These are phyloP conservation scores for Polypedilum pembai DNA, from an alignment of 1,140 invertebrate species.

Conservation along the genomic window DNA sequence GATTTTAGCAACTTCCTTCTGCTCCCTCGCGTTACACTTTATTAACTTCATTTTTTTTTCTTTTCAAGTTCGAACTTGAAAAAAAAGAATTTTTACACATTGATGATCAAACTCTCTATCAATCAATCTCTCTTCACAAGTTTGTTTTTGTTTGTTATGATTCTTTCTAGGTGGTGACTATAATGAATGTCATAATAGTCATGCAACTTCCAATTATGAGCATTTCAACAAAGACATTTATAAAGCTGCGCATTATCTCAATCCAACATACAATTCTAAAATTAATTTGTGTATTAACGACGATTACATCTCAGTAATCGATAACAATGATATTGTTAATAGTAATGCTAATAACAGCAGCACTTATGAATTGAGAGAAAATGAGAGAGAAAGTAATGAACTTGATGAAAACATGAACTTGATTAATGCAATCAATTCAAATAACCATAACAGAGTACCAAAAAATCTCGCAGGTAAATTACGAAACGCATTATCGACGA, in stretches of 20 bases:
- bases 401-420: slow-evolving; percentile 26
- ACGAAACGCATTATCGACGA: background rate
- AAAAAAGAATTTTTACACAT: background rate
- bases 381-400: slow-evolving; percentile 16
- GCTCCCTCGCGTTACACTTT: slow-evolving; percentile 15
- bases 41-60: background rate
- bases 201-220: background rate
- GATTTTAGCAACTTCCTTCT: slow-evolving; percentile 18
- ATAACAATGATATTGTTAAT: background rate
- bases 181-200: slow-evolving; percentile 20
- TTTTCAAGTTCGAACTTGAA: background rate
- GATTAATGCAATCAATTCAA: background rate
- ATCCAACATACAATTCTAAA: slow-evolving; percentile 26
- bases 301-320: slow-evolving; percentile 10
- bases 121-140: too few relatives aligned
- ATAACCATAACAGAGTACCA: background rate
- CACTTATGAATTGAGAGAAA: background rate
- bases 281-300: slow-evolving; percentile 23
- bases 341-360: background rate
- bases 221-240: background rate
- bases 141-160: background rate
- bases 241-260: background rate
- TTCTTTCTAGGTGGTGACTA: slow-evolving; percentile 24
- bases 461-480: slow-evolving; percentile 24
- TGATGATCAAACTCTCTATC: too few relatives aligned